Percentiles rank a stretch among this genome's conserved stretches.
Conservation (phyloP, 2,888 invertebrate genomes). For the Chromoteleia sp. region DNA sequence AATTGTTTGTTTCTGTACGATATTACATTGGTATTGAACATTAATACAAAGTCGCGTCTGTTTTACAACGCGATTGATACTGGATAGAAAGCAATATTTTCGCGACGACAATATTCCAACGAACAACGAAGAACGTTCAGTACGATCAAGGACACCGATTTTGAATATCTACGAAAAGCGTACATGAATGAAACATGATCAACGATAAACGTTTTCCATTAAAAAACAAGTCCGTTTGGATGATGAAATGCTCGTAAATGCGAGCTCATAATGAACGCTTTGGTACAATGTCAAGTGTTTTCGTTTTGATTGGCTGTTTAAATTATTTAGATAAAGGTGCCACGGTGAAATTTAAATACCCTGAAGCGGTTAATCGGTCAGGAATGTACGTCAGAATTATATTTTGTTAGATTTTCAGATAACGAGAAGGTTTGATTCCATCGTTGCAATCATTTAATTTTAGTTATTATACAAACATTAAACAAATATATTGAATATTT, state of each 20-base stretch:
- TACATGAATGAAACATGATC: slow-evolving; percentile 50
- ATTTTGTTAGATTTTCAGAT: neutral
- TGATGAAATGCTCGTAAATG: slow-evolving; percentile 33
- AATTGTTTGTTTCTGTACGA: neutral
- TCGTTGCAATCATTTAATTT: too few relatives aligned
- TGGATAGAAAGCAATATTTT: too few relatives aligned
- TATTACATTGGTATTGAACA: slow-evolving; percentile 21
- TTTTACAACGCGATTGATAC: too few relatives aligned
- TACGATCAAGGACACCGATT: slow-evolving; percentile 40
- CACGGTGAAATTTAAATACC: slow-evolving; percentile 26
- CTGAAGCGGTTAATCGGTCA: neutral
- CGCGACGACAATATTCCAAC: neutral
- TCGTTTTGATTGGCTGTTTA: slow-evolving; percentile 28
- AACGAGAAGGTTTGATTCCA: neutral
- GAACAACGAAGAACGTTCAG: slow-evolving; percentile 17
- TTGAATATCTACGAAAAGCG: slow-evolving; percentile 36
- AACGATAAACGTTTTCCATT: slow-evolving; percentile 32
- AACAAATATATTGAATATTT: too few relatives aligned
- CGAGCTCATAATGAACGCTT: slow-evolving; percentile 2
- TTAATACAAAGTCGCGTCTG: slow-evolving; percentile 18
- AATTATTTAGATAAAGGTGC: slow-evolving; percentile 39
- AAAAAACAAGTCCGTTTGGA: slow-evolving; percentile 20
- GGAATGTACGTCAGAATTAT: slow-evolving; percentile 16
- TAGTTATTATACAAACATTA: too few relatives aligned
- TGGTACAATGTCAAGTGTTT: slow-evolving; percentile 22